A percentile compares a stretch with the other conserved stretches of the same genome.
These are phyloP conservation scores for Willowsia nigromaculata DNA, from an alignment of 2,888 invertebrate species.

Conservation along the genomic window DNA sequence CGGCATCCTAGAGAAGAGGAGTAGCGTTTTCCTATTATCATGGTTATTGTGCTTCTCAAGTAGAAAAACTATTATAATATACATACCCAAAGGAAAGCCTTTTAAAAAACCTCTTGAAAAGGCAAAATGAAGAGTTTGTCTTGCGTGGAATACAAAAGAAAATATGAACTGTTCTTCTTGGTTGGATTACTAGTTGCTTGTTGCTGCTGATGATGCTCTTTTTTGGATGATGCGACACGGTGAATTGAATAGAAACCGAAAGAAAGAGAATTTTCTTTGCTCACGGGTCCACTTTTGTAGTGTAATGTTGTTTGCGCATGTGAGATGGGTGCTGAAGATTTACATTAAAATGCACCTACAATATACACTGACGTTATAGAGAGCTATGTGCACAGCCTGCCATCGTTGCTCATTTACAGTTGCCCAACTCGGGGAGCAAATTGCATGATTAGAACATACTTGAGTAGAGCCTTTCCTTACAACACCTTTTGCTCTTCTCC, in stretches of 20 bases:
- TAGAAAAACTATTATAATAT: conserved; percentile 43
- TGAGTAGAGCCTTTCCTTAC: too few species aligned
- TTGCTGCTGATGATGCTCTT: not conserved
- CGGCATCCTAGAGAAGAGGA: conserved; percentile 17
- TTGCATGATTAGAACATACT: not conserved
- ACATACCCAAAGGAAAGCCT: conserved; percentile 23
- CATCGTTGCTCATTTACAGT: conserved; percentile 48
- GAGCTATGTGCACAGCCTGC: too few species aligned
- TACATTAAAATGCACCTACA: not conserved
- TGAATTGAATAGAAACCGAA: conserved; percentile 34
- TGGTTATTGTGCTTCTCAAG: conserved; percentile 26
- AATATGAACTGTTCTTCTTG: conserved; percentile 56
- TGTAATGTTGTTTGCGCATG: conserved; percentile 3
- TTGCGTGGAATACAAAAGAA: conserved; percentile 62
- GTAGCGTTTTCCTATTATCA: conserved; percentile 38
- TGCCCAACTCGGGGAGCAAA: conserved; percentile 7
- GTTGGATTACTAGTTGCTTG: conserved; percentile 17
- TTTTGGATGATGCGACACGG: conserved; percentile 48
- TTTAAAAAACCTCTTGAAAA: conserved; percentile 67
- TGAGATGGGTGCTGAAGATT: conserved; percentile 26
- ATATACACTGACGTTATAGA: too few species aligned
- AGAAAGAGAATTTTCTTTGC: conserved; percentile 32
- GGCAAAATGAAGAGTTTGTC: conserved; percentile 69
- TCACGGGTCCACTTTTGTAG: conserved; percentile 15
- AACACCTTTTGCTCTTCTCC: too few species aligned